These are phyloP conservation scores for Tenebrio molitor DNA, from an alignment of 1,140 invertebrate species.

Conservation along the genomic window DNA sequence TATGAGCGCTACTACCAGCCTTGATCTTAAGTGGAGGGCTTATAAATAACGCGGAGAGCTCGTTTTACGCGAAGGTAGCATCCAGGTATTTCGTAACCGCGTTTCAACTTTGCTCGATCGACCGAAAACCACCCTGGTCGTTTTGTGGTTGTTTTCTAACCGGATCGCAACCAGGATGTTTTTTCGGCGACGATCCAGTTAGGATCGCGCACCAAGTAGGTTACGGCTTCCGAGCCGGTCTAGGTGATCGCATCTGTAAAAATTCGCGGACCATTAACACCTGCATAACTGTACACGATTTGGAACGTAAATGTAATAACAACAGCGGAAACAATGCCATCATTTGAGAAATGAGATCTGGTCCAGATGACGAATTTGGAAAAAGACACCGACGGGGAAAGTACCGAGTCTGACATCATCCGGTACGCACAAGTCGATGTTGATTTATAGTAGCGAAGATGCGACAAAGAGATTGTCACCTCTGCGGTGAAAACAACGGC, in stretches of 20 bases:
- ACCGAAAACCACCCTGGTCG: no score
- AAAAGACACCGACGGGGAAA: constrained; percentile 13
- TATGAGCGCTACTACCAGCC: neutral
- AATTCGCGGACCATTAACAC: constrained; percentile 34
- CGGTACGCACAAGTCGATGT: neutral
- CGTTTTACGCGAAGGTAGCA: no score
- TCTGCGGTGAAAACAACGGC: constrained; percentile 7
- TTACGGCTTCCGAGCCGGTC: constrained; percentile 13
- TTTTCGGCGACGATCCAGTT: constrained; percentile 16
- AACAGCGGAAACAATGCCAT: constrained; percentile 14
- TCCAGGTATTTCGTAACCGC: no score
- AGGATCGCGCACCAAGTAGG: constrained; percentile 4
- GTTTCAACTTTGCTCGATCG: no score
- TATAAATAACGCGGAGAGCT: neutral
- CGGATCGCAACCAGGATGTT: no score
- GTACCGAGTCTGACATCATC: constrained; percentile 19
- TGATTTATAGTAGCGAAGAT: neutral
- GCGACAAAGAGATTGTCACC: constrained; percentile 20
- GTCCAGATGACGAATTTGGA: constrained; percentile 28
- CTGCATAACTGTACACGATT: constrained; percentile 27
- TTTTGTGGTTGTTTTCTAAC: no score
- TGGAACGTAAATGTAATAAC: constrained; percentile 30
- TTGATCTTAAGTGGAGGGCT: constrained; percentile 6
- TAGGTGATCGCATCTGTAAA: constrained; percentile 31
- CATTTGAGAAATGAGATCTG: constrained; percentile 15